phyloP scores from a whole-genome alignment of 1,140 invertebrate species.

The Rhyzopertha dominica region DNA sequence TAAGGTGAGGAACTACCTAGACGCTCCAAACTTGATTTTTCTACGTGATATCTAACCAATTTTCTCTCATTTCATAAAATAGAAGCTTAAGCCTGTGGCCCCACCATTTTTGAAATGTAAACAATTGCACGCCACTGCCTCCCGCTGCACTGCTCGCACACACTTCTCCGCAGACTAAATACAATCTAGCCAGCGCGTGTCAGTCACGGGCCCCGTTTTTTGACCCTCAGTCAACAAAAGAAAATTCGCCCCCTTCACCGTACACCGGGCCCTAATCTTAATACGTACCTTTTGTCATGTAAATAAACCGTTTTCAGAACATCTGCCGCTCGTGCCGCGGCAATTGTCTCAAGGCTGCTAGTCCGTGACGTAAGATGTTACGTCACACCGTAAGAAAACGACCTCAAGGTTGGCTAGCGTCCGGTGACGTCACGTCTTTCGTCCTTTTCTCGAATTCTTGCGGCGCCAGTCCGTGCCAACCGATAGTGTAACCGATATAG shows the following conservation, averaged over 20 bases:
- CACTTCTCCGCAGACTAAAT: constrained; percentile 27
- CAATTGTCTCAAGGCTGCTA: constrained; percentile 28
- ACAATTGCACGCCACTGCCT: constrained; percentile 19
- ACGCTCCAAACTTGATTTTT: too few relatives aligned
- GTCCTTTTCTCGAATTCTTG: constrained; percentile 14
- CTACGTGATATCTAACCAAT: too few relatives aligned
- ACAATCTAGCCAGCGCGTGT: constrained; percentile 39
- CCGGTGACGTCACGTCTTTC: constrained; percentile 37
- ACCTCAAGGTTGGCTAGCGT: constrained; percentile 39
- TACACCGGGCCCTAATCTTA: constrained; percentile 41
- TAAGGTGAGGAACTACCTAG: too few relatives aligned
- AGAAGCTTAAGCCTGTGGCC: too few relatives aligned
- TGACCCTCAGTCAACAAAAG: constrained; percentile 41
- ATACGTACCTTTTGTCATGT: constrained; percentile 42
- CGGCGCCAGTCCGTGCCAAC: constrained; percentile 4
- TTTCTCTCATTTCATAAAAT: too few relatives aligned
- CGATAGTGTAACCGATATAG: background rate
- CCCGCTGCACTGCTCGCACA: constrained; percentile 21
- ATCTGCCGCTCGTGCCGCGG: constrained; percentile 36
- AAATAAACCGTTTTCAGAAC: constrained; percentile 30
- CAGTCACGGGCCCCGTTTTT: constrained; percentile 41
- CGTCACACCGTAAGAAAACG: constrained; percentile 35
- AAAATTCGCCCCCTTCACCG: constrained; percentile 31
- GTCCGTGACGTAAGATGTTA: constrained; percentile 31
- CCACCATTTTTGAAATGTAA: too few relatives aligned